Evolutionary conservation across 2,888 invertebrate species (phyloP).

Genomic region (Lumbricus terrestris): DNA sequence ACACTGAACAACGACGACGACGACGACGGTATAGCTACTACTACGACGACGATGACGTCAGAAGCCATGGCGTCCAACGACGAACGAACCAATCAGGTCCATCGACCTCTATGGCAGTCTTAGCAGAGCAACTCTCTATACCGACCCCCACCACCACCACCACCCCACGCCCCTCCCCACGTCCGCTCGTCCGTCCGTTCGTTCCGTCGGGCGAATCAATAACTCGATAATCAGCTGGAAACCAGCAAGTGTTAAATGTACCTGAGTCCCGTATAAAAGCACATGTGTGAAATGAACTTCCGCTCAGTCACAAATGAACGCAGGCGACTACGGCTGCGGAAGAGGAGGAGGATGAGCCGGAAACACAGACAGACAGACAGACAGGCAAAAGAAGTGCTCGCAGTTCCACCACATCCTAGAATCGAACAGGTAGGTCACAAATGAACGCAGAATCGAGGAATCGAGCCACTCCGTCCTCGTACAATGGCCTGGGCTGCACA

Average conservation of each 20-base stretch:
- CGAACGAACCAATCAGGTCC: conserved; percentile 3
- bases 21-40: conserved; percentile 3
- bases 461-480: background rate
- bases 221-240: background rate
- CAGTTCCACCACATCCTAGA: too few relatives aligned
- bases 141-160: too few relatives aligned
- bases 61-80: background rate
- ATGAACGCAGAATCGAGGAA: too few relatives aligned
- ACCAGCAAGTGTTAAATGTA: background rate
- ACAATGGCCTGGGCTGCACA: too few relatives aligned
- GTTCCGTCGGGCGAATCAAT: background rate
- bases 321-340: background rate
- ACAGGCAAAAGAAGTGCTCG: too few relatives aligned
- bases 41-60: background rate
- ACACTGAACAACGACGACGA: background rate
- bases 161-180: too few relatives aligned
- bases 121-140: background rate
- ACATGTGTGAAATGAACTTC: background rate
- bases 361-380: too few relatives aligned
- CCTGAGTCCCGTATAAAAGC: background rate
- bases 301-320: background rate
- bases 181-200: too few relatives aligned
- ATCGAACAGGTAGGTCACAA: background rate
- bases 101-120: background rate
- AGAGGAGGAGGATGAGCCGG: too few relatives aligned